phyloP scores from a whole-genome alignment of 2,113 vertebrate species.

The Ornithorhynchus anatinus region DNA sequence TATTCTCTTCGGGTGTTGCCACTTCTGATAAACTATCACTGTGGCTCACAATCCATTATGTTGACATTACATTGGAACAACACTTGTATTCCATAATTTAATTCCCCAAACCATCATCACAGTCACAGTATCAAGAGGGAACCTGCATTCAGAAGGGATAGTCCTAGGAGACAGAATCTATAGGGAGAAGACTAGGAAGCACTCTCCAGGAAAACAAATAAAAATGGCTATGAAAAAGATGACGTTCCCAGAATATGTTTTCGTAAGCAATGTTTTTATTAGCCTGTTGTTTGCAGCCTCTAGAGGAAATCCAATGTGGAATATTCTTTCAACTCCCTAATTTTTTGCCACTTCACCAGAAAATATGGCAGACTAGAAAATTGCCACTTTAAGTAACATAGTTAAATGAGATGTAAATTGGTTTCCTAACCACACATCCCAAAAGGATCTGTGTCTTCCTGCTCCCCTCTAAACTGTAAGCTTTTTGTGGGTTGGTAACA shows the following conservation, averaged over 20 bases:
- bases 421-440: no score
- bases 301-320: no score
- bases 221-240: constrained; percentile 38
- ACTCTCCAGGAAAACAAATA: constrained; percentile 17
- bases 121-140: constrained; percentile 48
- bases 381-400: no score
- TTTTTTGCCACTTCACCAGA: no score
- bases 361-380: no score
- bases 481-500: no score
- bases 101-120: constrained; percentile 35
- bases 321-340: no score
- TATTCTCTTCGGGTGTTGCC: constrained; percentile 12
- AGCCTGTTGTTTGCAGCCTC: no score
- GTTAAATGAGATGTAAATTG: no score
- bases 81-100: neutral
- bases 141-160: constrained; percentile 36
- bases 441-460: no score
- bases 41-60: constrained; percentile 14
- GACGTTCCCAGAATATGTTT: constrained; percentile 27
- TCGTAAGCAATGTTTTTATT: constrained; percentile 9
- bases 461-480: no score
- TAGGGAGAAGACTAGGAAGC: constrained; percentile 34
- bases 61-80: constrained; percentile 2
- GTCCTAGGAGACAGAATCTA: constrained; percentile 24
- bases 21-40: neutral